Evolutionary conservation across 2,888 invertebrate genomes (phyloP), one percentile per base, ranked within the genome.

Genomic region (Aphrophora alni): DNA sequence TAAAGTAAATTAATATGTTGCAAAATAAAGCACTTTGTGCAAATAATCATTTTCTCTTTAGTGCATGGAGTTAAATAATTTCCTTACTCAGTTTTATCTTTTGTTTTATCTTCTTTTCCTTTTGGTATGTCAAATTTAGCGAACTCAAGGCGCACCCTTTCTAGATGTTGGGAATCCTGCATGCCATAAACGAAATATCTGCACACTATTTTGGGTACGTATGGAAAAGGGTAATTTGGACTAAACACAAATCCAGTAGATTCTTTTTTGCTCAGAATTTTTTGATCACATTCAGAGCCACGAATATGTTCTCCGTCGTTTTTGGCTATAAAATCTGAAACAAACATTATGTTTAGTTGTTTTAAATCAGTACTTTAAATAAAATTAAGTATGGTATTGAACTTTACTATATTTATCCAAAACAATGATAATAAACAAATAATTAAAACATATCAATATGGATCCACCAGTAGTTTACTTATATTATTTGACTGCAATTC

Each of bases 221-320:
- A 98, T 84, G 95, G 96, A 90, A 93, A 96, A 87, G 98, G 98
- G 91, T 95, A 98, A 90, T 97, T 97, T 86, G 98, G 98, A 89
- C 98, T 98, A 90, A 95, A 96, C 87, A 98, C 97, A 88, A 92
- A 93, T 86, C 98, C 98, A 87, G 93, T 94, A 82, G 97, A 97
- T 89, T 97, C 96, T 89, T 96, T 96, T 89, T 94, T 94, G 89
- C 97, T 98, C 86, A 97, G 92, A 87, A 98, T 97, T 90, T 97
- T 96, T 90, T 98, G 98, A 91, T 99, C 99, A 91, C 99, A 99
- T 90, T 99, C 99, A 85, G 97, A 97, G 88, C 98, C 98, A 88
- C 96, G 93, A 88, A 98, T 97, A 90, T 98, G 98, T 91, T 96
- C 95, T 85, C 97, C 97, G 88, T 96, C 95, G 90, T 96, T 95